phyloP scores from a whole-genome alignment of 2,888 invertebrate species.

The Hirtodrosophila duncani region DNA sequence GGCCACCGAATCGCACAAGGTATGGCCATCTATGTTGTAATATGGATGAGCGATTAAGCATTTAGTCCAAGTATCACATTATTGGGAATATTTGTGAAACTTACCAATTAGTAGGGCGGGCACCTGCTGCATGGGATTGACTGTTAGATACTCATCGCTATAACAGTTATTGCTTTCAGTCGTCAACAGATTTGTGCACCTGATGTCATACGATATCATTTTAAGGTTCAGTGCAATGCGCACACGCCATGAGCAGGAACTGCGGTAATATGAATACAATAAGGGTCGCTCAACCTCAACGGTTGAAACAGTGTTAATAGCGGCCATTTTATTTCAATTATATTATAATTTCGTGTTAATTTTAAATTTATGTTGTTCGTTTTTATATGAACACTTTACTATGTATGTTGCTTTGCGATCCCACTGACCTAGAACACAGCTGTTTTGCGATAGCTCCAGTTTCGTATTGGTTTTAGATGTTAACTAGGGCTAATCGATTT shows the following conservation, averaged over 20 bases:
- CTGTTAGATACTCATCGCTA: slow-evolving; percentile 91
- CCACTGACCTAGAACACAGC: too few relatives aligned
- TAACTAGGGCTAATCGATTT: too few relatives aligned
- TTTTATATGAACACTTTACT: too few relatives aligned
- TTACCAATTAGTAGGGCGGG: slow-evolving; percentile 92
- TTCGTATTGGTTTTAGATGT: too few relatives aligned
- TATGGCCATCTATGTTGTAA: slow-evolving; percentile 86
- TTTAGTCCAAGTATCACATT: too few relatives aligned
- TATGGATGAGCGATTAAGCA: background rate
- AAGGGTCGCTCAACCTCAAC: slow-evolving; percentile 88
- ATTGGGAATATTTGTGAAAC: slow-evolving; percentile 1
- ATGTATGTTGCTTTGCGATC: too few relatives aligned
- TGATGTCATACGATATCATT: slow-evolving; percentile 96
- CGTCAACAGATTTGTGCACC: slow-evolving; percentile 90
- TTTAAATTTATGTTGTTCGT: too few relatives aligned
- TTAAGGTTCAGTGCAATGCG: slow-evolving; percentile 96
- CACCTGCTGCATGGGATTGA: slow-evolving; percentile 97
- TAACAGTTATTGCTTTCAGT: slow-evolving; percentile 93
- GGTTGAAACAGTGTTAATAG: too few relatives aligned
- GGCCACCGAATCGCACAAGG: slow-evolving; percentile 86
- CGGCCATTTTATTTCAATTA: too few relatives aligned
- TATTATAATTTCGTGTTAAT: too few relatives aligned
- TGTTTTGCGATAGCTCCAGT: too few relatives aligned
- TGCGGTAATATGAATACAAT: slow-evolving; percentile 95
- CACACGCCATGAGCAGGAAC: slow-evolving; percentile 96